phyloP scores from a whole-genome alignment of 2,888 invertebrate genomes.

The Lacanobia oleracea region DNA sequence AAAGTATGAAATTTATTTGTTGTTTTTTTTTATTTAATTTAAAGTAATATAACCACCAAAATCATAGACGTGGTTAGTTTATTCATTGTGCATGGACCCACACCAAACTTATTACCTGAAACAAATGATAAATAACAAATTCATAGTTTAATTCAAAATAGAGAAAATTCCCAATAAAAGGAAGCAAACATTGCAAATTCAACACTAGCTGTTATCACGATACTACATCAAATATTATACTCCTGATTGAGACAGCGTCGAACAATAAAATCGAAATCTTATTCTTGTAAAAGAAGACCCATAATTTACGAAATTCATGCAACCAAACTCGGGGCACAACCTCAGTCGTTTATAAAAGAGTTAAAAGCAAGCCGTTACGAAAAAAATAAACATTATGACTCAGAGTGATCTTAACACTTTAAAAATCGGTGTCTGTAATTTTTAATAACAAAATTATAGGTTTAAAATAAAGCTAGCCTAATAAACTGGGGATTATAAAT shows the following conservation, averaged over 20 bases:
- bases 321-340: slow-evolving; percentile 27
- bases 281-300: neutral
- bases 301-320: slow-evolving; percentile 7
- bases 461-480: slow-evolving; percentile 56
- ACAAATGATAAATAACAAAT: too few species aligned
- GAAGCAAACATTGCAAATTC: neutral
- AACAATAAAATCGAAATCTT: neutral
- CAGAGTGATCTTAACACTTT: slow-evolving; percentile 74
- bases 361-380: slow-evolving; percentile 62
- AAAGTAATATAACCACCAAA: too few species aligned
- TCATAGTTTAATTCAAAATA: too few species aligned
- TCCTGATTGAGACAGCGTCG: neutral
- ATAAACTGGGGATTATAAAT: slow-evolving; percentile 57
- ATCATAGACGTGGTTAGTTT: too few species aligned
- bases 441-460: slow-evolving; percentile 77
- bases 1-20: too few species aligned
- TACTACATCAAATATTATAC: neutral
- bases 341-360: slow-evolving; percentile 57
- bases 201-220: neutral
- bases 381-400: slow-evolving; percentile 70
- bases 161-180: too few species aligned
- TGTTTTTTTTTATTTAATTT: too few species aligned
- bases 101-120: too few species aligned
- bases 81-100: too few species aligned
- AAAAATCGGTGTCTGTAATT: slow-evolving; percentile 72